phyloP scores from a whole-genome alignment of 2,797 vertebrate species.

The Sus cebifrons region DNA sequence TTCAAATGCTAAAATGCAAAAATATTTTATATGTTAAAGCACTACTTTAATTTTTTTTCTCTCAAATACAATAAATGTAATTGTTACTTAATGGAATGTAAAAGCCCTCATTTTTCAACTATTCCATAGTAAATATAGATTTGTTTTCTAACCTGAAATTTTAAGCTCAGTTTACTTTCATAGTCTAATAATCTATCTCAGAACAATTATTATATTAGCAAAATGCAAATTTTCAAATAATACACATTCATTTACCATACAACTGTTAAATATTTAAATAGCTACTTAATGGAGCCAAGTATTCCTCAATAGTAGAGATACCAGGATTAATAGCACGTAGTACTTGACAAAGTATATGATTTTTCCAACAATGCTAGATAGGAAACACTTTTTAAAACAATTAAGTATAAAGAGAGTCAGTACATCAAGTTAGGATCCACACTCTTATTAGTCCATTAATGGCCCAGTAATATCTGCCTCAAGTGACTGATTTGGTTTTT shows the following conservation, averaged over 20 bases:
- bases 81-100: not conserved
- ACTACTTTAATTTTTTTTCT: not conserved
- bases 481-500: not conserved
- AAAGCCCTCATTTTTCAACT: conserved; percentile 48
- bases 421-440: not conserved
- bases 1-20: conserved; percentile 25
- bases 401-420: not conserved
- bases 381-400: not conserved
- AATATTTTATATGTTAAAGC: conserved; percentile 18
- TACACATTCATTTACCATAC: not conserved
- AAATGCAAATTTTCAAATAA: conserved; percentile 25
- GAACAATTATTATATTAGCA: not conserved
- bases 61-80: conserved; percentile 25
- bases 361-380: not conserved
- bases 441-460: not conserved
- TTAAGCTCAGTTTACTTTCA: conserved; percentile 8
- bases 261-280: not conserved
- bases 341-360: not conserved
- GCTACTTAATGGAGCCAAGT: not conserved
- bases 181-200: conserved; percentile 15
- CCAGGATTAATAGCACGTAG: not conserved
- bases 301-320: not conserved
- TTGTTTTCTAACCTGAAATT: conserved; percentile 27
- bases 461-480: not conserved
- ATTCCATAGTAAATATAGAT: not conserved